Evolutionary conservation across 64 coral and sea anemone species (phyloP).

Genomic region (Porites lutea): DNA sequence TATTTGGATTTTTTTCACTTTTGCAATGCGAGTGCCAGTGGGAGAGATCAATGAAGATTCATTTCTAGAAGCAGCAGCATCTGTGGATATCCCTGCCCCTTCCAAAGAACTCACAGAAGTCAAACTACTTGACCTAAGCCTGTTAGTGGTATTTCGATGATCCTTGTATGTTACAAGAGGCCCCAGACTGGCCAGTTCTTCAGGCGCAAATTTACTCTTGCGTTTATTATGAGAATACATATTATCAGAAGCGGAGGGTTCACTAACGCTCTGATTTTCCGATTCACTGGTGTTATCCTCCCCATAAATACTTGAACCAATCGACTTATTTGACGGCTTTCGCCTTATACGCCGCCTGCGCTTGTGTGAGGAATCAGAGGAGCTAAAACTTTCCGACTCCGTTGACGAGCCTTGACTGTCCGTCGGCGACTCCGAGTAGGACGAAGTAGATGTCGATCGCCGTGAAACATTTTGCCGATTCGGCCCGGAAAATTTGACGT

Average conservation of each 20-base stretch:
- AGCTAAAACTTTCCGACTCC: slow-evolving; percentile 81
- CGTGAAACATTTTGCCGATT: slow-evolving; percentile 46
- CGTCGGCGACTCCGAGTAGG: slow-evolving; percentile 9
- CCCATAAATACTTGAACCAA: slow-evolving; percentile 90
- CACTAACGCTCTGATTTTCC: slow-evolving; percentile 80
- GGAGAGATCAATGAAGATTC: slow-evolving; percentile 70
- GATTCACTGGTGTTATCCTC: slow-evolving; percentile 93
- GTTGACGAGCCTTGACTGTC: slow-evolving; percentile 63
- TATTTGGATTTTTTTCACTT: slow-evolving; percentile 93
- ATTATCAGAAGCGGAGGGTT: slow-evolving; percentile 56
- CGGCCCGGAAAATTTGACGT: slow-evolving; percentile 31
- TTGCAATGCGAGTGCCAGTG: slow-evolving; percentile 71
- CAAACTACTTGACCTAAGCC: slow-evolving; percentile 90
- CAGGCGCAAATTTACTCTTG: slow-evolving; percentile 1
- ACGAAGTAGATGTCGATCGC: slow-evolving; percentile 25
- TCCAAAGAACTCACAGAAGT: slow-evolving; percentile 94
- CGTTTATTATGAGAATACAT: slow-evolving; percentile 15
- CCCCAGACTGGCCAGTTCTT: slow-evolving; percentile 12
- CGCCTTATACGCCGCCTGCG: slow-evolving; percentile 92
- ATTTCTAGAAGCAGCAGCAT: slow-evolving; percentile 13
- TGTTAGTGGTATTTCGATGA: slow-evolving; percentile 19
- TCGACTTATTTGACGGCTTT: slow-evolving; percentile 90
- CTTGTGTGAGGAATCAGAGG: slow-evolving; percentile 69
- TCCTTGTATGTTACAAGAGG: slow-evolving; percentile 22
- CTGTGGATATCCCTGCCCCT: slow-evolving; percentile 22